Base-by-base conservation (phyloP, 1,140 invertebrate genomes). In the Drosophila bocki region DNA sequence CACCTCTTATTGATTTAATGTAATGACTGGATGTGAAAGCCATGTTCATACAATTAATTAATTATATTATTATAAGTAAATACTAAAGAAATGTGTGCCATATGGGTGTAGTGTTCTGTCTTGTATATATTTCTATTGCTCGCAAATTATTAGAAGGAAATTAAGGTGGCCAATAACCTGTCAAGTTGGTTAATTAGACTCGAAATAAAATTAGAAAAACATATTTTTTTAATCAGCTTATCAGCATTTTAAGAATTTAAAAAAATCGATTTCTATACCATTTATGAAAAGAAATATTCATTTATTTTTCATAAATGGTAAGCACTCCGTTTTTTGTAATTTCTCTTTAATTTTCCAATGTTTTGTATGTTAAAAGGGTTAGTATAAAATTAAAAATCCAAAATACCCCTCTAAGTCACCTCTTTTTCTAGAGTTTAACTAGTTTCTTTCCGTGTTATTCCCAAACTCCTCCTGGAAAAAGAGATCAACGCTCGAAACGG, bases 401-500 rank as follows among this genome's bases (percentile, higher is more conserved):
- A 8, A 11, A 32, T n/a, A 6, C 5, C 5, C 15, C 2, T 29
- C 8, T n/a, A 15, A 12, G 0, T 45, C 2, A 12, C 6, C 13
- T 2, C 0, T 8, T 26, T 47, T 47, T 12, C 7, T 0, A 26
- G 8, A 15, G 0, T 19, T 7, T 7, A 7, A 57, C 12, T 12
- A 11, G 4, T 64, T 64, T 68, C 19, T 67, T 17, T 8, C 61
- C n/a, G 62, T 69, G 65, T 42, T 29, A 6, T 0, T 11, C 7
- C 33, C 9, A 12, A 13, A 56, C 32, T 37, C 15, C 35, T 12
- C 26, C 15, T 15, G 29, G 2, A 17, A 1, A 12, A 13, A 33
- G 32, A 50, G 53, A 70, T 56, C 35, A 45, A 60, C 42, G 57
- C 57, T 44, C 62, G 7, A 32, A 26, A 33, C 29, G 32, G 57